Base-by-base conservation (phyloP, 2,888 invertebrate genomes). In the Apocheima hispidaria region DNA sequence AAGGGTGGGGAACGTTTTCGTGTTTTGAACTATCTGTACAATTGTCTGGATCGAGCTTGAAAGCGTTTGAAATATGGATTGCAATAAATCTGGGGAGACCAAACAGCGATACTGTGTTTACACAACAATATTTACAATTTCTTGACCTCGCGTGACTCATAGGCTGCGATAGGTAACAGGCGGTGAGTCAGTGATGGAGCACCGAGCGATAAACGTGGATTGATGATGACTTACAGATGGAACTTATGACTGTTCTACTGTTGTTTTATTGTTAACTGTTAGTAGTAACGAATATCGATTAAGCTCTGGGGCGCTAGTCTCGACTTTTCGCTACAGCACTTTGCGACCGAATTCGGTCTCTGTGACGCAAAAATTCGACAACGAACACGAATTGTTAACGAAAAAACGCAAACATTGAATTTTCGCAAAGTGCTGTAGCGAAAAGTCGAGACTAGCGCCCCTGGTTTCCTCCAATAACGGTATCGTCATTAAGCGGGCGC, bases 121-220 rank as follows among this genome's bases (percentile, higher is more conserved):
- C 68, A 53, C 58, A 71, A 68, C 61, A 73, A 71, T 70, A 72
- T 75, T 78, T 73, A 69, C 71, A 68, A 71, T 70, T 72, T 72
- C 76, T 79, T 78, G 78, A 79, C 76, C 79, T 77, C 72, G 70
- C 43, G 71, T 79, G 81, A 81, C 65, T 65, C 73, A 64, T 65
- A 65, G 63, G 68, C 56, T 49, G 52, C 58, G 56, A 38, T 63
- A 61, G 61, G 54, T 51, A 69, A 60, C 61, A 57, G 41, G 10
- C 70, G 71, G 77, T 69, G 75, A 75, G 70, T 72, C 67, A 68
- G 60, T 70, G 67, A 72, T 71, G 26, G 50, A 69, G 57, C 51
- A 72, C 71, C 23, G 50, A 69, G 57, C 51, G 65, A 68, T 68
- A 65, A 61, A 49, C 48, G 35, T 48, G 51, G 40, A 23, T 20